Evolutionary conservation across 2,888 invertebrate species (phyloP).

Genomic region (Lasius fuliginosus): DNA sequence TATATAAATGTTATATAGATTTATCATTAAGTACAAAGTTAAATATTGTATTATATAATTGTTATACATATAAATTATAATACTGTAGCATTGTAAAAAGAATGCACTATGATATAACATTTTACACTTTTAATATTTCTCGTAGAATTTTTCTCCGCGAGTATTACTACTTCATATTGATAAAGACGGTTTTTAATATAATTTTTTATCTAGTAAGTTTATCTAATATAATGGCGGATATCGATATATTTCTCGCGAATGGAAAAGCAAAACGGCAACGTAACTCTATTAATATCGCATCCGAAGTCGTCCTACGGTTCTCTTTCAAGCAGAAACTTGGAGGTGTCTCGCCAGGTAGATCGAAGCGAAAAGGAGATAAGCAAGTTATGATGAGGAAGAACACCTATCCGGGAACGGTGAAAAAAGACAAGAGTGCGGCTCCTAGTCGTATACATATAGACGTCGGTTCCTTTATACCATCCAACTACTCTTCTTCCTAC

Average conservation of each 20-base stretch:
- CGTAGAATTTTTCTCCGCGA: background rate
- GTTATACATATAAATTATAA: background rate
- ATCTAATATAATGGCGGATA: background rate
- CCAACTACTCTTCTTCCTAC: conserved; percentile 63
- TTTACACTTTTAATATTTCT: background rate
- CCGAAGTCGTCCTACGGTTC: conserved; percentile 5
- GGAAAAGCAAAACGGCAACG: conserved; percentile 20
- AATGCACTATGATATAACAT: background rate
- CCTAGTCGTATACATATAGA: conserved; percentile 48
- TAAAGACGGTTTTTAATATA: background rate
- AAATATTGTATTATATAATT: background rate
- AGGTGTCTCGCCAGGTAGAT: conserved; percentile 43
- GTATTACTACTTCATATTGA: background rate
- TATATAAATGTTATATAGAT: background rate
- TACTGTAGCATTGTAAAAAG: background rate
- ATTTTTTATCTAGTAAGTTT: background rate
- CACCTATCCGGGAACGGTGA: conserved; percentile 2
- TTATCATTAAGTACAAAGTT: background rate
- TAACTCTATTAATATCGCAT: conserved; percentile 21
- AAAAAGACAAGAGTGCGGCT: conserved; percentile 45
- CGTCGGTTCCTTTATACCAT: conserved; percentile 68
- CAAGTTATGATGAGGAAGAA: conserved; percentile 50
- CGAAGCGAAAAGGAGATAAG: conserved; percentile 55
- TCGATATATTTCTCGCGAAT: conserved; percentile 1
- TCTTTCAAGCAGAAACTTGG: conserved; percentile 31